These are phyloP conservation scores for Synergus umbraculus DNA, from an alignment of 2,888 invertebrate species.

Conservation along the genomic window DNA sequence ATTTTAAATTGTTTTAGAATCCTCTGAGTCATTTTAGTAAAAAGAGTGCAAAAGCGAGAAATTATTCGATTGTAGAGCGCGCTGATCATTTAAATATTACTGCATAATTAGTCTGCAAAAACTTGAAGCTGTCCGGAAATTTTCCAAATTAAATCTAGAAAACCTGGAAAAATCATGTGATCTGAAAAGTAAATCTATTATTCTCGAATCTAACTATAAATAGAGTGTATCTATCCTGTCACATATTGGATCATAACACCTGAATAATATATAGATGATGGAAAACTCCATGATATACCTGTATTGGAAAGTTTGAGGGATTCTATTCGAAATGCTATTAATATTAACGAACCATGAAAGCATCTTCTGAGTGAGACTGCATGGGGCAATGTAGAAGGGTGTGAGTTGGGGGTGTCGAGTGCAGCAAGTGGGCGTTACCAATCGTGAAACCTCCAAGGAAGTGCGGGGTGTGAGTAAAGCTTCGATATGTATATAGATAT, in stretches of 20 bases:
- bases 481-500: background rate
- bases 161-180: too few relatives aligned
- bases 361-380: constrained; percentile 8
- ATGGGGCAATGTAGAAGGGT: constrained; percentile 34
- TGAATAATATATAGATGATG: background rate
- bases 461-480: constrained; percentile 1
- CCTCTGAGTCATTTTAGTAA: too few relatives aligned
- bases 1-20: too few relatives aligned
- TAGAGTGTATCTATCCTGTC: background rate
- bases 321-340: constrained; percentile 20
- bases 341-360: constrained; percentile 30
- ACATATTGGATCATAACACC: background rate
- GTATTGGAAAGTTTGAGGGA: background rate
- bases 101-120: too few relatives aligned
- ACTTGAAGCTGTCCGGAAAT: too few relatives aligned
- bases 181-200: too few relatives aligned
- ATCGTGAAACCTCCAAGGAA: constrained; percentile 2
- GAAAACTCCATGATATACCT: background rate
- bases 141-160: too few relatives aligned
- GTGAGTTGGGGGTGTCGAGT: constrained; percentile 16
- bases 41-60: too few relatives aligned
- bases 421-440: constrained; percentile 27
- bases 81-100: too few relatives aligned
- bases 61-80: too few relatives aligned
- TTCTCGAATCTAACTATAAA: too few relatives aligned